Conservation (phyloP, 2,888 invertebrate species). For the Nebria brevicollis region DNA sequence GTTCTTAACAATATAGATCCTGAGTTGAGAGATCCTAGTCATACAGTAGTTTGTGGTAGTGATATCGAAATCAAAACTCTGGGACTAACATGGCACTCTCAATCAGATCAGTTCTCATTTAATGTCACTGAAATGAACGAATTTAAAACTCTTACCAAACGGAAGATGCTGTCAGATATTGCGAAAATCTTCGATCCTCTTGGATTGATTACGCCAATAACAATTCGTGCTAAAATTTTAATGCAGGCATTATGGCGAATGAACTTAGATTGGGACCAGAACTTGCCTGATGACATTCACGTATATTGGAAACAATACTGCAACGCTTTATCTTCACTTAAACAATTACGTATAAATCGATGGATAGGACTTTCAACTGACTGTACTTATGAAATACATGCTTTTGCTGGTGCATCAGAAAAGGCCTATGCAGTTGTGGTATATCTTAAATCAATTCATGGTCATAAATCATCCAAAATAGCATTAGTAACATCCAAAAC, state of each 20-base stretch:
- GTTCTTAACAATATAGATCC: background rate
- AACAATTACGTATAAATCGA: too few species aligned
- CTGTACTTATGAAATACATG: too few species aligned
- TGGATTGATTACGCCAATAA: constrained; percentile 49
- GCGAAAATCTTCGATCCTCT: constrained; percentile 50
- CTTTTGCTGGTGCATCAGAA: too few species aligned
- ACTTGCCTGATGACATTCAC: constrained; percentile 43
- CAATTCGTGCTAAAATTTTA: constrained; percentile 49
- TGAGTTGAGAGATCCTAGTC: background rate
- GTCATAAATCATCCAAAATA: too few species aligned
- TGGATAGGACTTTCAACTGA: too few species aligned
- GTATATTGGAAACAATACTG: background rate
- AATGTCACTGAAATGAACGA: constrained; percentile 8
- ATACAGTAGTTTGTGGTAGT: background rate
- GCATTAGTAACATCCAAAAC: too few species aligned
- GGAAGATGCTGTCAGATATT: constrained; percentile 48
- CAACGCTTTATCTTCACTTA: background rate
- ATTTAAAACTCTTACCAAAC: constrained; percentile 44
- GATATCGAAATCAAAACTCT: constrained; percentile 26
- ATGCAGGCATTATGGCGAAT: constrained; percentile 50
- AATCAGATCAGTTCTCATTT: constrained; percentile 34
- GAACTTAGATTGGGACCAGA: constrained; percentile 51
- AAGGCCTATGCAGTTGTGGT: too few species aligned
- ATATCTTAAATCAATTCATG: too few species aligned
- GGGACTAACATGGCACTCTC: constrained; percentile 26